Evolutionary conservation across 2,797 vertebrate species (phyloP).

Genomic region (Coregonus suidteri): DNA sequence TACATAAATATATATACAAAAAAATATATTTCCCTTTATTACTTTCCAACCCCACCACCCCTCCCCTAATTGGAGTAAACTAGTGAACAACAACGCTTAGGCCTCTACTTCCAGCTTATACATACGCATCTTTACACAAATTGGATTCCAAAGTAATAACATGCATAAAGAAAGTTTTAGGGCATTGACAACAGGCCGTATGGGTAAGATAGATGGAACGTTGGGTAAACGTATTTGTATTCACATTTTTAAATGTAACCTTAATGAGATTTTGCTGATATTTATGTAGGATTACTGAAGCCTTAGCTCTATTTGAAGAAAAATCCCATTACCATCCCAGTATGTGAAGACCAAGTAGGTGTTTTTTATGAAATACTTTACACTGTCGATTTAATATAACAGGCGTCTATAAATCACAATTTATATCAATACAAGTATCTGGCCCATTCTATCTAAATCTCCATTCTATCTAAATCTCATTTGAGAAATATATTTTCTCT

Average conservation of each 20-base stretch:
- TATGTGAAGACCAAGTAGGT: constrained; percentile 20
- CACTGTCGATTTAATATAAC: constrained; percentile 26
- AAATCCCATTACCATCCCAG: constrained; percentile 11
- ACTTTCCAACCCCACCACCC: too few species aligned
- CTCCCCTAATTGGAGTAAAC: too few species aligned
- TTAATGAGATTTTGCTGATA: constrained; percentile 27
- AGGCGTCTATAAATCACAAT: constrained; percentile 44
- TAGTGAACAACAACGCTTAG: too few species aligned
- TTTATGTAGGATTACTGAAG: constrained; percentile 21
- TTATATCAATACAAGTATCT: constrained; percentile 24
- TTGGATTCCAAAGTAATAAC: constrained; percentile 30
- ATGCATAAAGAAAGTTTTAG: constrained; percentile 18
- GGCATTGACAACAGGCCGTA: constrained; percentile 20
- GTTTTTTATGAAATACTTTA: constrained; percentile 32
- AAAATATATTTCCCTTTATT: too few species aligned
- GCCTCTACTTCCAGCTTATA: too few species aligned
- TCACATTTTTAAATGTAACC: constrained; percentile 33
- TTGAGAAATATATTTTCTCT: constrained; percentile 1
- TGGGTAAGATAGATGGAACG: constrained; percentile 13
- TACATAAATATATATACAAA: too few species aligned
- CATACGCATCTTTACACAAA: constrained; percentile 23
- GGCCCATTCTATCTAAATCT: constrained; percentile 17
- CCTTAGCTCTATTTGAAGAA: background rate
- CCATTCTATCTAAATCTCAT: constrained; percentile 12
- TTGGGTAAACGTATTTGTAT: constrained; percentile 32